Evolutionary conservation across 2,797 vertebrate species (phyloP), one percentile per base, ranked within the genome.

Genomic region (Rhyacichthys aspro): DNA sequence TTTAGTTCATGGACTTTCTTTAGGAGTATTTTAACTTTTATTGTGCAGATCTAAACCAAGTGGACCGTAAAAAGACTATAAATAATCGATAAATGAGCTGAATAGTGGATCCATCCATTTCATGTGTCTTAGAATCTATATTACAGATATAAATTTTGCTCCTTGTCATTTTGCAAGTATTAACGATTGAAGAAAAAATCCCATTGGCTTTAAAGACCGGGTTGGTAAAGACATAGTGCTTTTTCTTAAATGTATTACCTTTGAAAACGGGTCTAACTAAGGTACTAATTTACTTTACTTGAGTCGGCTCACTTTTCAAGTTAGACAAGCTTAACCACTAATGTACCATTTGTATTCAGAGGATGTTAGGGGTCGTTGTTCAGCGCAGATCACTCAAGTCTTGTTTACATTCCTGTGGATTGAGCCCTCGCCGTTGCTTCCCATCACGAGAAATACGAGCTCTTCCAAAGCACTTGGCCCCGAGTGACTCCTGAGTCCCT

Each of bases 331-430:
- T 33, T 43, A 43, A 34, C 28, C 41, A 1, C 41, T 56, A 43
- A 56, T 43, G 41, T n/a, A 14, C 23, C 19, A 43, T 32, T 55
- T 55, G 39, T 55, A 42, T 43, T 43, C 53, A 11, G 17, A 6
- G 50, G 50, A 54, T 17, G 48, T 38, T 14, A 18, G 33, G 37
- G 34, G 33, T 18, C 16, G 34, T 37, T 52, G 10, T 52, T 11
- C 11, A 39, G 64, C 64, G 55, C 53, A 70, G 73, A 82, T 86
- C 82, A 50, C 82, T 80, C 83, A 72, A 80, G 78, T 85, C 41
- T 67, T 87, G 86, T 91, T 91, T 90, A 89, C 88, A 89, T 89
- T 91, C 86, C 79, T 77, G 56, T 46, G 75, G 36, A 74, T 42
- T 52, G 63, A 72, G 78, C 79, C 76, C 81, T 81, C 81, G 52